Evolutionary conservation across 2,888 invertebrate genomes (phyloP), one percentile per base, ranked within the genome.

Genomic region (Himalopsyche tibetana): DNA sequence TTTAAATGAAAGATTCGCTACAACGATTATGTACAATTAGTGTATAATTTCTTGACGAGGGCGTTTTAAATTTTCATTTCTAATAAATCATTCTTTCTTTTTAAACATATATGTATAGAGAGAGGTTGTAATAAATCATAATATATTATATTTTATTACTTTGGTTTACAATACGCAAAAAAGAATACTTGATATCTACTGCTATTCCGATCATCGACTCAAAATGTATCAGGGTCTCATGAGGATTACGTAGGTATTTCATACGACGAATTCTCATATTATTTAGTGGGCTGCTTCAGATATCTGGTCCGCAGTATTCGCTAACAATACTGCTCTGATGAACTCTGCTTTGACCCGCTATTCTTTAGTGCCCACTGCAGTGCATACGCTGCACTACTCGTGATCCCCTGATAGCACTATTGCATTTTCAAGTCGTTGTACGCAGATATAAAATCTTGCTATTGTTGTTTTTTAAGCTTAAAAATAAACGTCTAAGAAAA

Each of bases 291-390:
- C 12, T 12, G 74, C 1, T 74, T 74, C 12, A 74, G 36, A 74
- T 74, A 36, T 63, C 19, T 63, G 63, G 63, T 63, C 63, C 51
- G 51, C 15, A 51, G 19, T 74, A 6, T 36, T 74, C 74, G 2
- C 74, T 12, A 74, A 74, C 74, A 74, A 74, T 74, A 74, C 28
- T 74, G 74, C 74, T 74, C 74, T 74, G 74, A 74, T 74, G 74
- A 74, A 74, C 74, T 12, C 38, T 8, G 36, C 19, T 28, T 36
- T 74, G 74, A 74, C 74, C 74, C n/a, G 74, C 74, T 74, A 74
- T 74, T 74, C 74, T 74, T 74, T 74, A 74, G 74, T 74, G 36
- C 15, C 36, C 38, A 74, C 74, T 74, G 28, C 36, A 74, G 4
- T 74, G 74, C 28, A 63, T 19, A 11, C 74, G 36, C 51, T 74